Evolutionary conservation across 2,797 vertebrate genomes (phyloP).

Genomic region (Cichlasoma orientale): DNA sequence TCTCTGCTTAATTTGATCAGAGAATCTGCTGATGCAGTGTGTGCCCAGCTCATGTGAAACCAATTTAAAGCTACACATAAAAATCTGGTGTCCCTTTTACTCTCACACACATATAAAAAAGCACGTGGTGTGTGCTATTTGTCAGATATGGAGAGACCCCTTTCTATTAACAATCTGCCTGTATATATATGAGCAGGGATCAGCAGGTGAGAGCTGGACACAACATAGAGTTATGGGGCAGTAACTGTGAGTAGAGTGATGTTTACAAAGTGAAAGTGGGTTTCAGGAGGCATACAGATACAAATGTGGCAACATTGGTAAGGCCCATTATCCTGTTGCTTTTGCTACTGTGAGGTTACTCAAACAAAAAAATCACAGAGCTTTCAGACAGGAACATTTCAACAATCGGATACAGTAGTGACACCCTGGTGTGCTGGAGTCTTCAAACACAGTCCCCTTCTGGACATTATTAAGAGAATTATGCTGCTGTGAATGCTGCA

Average conservation of each 20-base stretch:
- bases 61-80: constrained; percentile 85
- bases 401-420: neutral
- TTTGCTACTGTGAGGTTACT: neutral
- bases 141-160: constrained; percentile 22
- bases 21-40: constrained; percentile 86
- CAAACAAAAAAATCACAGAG: neutral
- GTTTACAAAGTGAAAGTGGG: constrained; percentile 18
- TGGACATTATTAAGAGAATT: constrained; percentile 1
- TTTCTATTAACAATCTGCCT: constrained; percentile 1
- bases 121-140: constrained; percentile 14
- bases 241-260: neutral
- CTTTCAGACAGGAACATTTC: neutral
- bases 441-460: neutral
- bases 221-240: constrained; percentile 1
- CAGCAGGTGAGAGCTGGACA: neutral
- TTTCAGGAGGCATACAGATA: constrained; percentile 16
- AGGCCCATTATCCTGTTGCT: constrained; percentile 18
- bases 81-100: constrained; percentile 62
- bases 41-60: constrained; percentile 90
- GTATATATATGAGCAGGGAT: constrained; percentile 12
- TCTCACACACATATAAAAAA: constrained; percentile 11
- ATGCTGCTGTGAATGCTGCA: neutral
- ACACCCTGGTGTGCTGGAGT: neutral
- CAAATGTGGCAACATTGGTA: constrained; percentile 2
- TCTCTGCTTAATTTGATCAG: constrained; percentile 88